Conservation (phyloP, 1,140 invertebrate species). For the Calosoma granatense region DNA sequence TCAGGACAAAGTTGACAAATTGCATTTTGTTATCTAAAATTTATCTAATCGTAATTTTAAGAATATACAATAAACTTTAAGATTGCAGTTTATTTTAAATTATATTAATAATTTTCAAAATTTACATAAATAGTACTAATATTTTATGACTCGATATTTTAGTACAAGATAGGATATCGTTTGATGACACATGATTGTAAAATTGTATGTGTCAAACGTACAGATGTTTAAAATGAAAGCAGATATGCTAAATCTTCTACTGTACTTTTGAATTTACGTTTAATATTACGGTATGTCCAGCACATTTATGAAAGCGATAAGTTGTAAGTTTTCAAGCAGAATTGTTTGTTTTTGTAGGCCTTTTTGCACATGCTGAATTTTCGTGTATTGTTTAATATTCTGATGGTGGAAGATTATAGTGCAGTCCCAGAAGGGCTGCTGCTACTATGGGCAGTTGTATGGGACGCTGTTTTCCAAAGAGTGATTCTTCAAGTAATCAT, state of each 20-base stretch:
- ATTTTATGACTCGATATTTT: too few relatives aligned
- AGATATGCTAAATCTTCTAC: too few relatives aligned
- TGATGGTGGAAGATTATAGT: not conserved
- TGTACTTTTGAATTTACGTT: not conserved
- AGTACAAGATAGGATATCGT: too few relatives aligned
- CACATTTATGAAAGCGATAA: not conserved
- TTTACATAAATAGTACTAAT: too few relatives aligned
- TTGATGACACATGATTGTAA: not conserved
- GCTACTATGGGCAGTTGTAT: slow-evolving; percentile 41
- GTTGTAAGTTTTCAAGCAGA: not conserved
- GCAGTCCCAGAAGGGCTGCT: slow-evolving; percentile 32
- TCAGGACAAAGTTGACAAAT: too few relatives aligned
- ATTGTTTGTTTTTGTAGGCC: not conserved
- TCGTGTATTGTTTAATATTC: not conserved
- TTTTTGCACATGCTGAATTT: too few relatives aligned
- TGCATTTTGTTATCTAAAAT: too few relatives aligned
- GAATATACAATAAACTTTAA: too few relatives aligned
- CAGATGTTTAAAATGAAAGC: not conserved
- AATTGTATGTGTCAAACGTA: too few relatives aligned
- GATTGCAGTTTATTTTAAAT: too few relatives aligned
- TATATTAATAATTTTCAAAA: too few relatives aligned
- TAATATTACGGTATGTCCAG: not conserved
- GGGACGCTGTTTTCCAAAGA: slow-evolving; percentile 36
- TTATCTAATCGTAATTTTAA: too few relatives aligned
- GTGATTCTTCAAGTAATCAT: slow-evolving; percentile 17